Evolutionary conservation across 92 coral and sea anemone species (phyloP), one percentile per base, ranked within the genome.

Genomic region (Palythoa grandiflora): DNA sequence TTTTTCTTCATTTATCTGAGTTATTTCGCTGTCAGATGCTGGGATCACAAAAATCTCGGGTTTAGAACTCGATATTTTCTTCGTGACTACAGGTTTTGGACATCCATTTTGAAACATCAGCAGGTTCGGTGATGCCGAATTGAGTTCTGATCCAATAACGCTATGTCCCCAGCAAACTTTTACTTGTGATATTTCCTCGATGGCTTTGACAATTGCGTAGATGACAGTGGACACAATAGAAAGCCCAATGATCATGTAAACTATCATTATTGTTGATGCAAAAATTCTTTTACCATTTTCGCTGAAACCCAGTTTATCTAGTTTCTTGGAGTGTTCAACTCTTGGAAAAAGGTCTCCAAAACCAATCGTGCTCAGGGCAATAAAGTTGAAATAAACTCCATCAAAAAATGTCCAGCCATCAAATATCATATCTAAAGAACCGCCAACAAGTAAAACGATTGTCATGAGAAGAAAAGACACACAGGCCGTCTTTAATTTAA

Each of bases 291-390:
- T 95, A 13, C 95, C 98, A 79, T 51, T 89, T 20, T 92, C 93
- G 6, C 81, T 87, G 19, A 93, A 63, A 13, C 98, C 98, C 9
- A 95, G 89, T 52, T 88, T 79, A 88, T 95, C 93, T 15, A 95
- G 88, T 91, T 93, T 95, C 78, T 93, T 76, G 28, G 96, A 88
- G 17, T 88, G 78, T 19, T 94, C 94, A 35, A 91, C 93, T n/a
- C 96, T 89, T 74, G 98, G 98, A 53, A 91, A 95, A n/a, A 95
- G 90, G 70, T 95, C 98, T 1, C 98, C 98, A 85, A 95, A 95
- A 0, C 98, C 98, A 28, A 95, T 94, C 13, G 98, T 95, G 57
- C 95, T 93, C 78, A 93, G 72, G 3, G 98, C 96, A 68, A 95
- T 92, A 83, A 95, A 95, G 53, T 84, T 93, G 77, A 95, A 95